Evolutionary conservation across 2,888 invertebrate genomes (phyloP), one percentile per base, ranked within the genome.

Genomic region (Camptogramma bilineatum): DNA sequence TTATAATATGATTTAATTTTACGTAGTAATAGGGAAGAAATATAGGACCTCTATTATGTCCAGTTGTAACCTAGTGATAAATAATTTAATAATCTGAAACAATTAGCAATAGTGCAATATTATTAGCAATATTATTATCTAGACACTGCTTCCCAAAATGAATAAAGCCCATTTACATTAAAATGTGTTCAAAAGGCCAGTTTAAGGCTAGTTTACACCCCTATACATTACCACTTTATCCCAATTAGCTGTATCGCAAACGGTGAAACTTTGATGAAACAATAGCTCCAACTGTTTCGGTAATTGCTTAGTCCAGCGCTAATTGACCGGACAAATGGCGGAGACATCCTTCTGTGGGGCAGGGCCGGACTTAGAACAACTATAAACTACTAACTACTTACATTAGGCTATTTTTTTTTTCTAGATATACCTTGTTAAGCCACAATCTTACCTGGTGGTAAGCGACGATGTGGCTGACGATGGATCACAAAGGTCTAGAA

Each of bases 251-350:
- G 62, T 46, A 47, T 58, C 58, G 51, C 63, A 55, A 70, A 68
- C 66, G 68, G 57, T 62, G 55, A 62, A 70, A 70, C 59, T 72
- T 72, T 70, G 72, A 72, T 69, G 72, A 52, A 68, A 66, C 69
- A 67, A 69, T 54, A 57, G 59, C 62, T 28, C 28, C 28, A 69
- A 70, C 72, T 67, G 67, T 64, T 61, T 42, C 56, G 66, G 67
- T 64, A 61, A 70, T 66, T 67, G 63, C 61, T 61, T 52, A 62
- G 47, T 62, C 70, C 57, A 48, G 63, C 47, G 70, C 72, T 72
- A 72, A 72, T 71, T 73, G 71, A 71, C 71, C 69, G 71, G 68
- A 62, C 68, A 66, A 71, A 71, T 68, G 71, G 71, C 53, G 53
- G 61, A 66, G 66, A 68, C 42, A 57, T 56, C 62, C 64, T 64